Conservation (phyloP, 1,140 invertebrate genomes). For the Dreissena rostriformis region DNA sequence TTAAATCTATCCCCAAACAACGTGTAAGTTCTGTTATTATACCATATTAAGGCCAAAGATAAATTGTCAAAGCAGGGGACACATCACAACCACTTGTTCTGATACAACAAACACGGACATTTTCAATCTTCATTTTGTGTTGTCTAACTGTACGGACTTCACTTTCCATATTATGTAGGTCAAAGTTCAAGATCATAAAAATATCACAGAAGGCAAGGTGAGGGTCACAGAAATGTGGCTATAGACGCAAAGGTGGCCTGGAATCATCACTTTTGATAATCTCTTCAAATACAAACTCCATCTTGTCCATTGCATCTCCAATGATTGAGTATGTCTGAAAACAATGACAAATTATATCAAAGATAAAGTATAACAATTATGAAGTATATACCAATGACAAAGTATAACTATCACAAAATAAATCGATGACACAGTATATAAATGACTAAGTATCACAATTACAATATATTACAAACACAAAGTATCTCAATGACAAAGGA, state of each 20-base stretch:
- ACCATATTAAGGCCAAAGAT: too few species aligned
- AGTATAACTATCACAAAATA: neutral
- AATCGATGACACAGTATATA: neutral
- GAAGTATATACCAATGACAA: neutral
- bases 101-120: too few species aligned
- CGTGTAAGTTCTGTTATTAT: too few species aligned
- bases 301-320: slow-evolving; percentile 49
- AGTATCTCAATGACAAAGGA: too few species aligned
- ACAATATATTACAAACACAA: too few species aligned
- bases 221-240: slow-evolving; percentile 7
- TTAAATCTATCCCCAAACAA: too few species aligned
- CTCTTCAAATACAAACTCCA: slow-evolving; percentile 51
- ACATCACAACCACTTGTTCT: too few species aligned
- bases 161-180: too few species aligned
- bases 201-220: slow-evolving; percentile 27
- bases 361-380: neutral
- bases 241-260: slow-evolving; percentile 14
- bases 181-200: neutral
- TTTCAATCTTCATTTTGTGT: too few species aligned
- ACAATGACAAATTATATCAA: neutral
- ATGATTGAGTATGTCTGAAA: slow-evolving; percentile 59
- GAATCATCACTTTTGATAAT: slow-evolving; percentile 35
- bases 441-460: neutral
- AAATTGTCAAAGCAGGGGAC: too few species aligned
- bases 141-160: too few species aligned